Conservation (phyloP, 2,797 vertebrate genomes). For the Poecilia gillii region DNA sequence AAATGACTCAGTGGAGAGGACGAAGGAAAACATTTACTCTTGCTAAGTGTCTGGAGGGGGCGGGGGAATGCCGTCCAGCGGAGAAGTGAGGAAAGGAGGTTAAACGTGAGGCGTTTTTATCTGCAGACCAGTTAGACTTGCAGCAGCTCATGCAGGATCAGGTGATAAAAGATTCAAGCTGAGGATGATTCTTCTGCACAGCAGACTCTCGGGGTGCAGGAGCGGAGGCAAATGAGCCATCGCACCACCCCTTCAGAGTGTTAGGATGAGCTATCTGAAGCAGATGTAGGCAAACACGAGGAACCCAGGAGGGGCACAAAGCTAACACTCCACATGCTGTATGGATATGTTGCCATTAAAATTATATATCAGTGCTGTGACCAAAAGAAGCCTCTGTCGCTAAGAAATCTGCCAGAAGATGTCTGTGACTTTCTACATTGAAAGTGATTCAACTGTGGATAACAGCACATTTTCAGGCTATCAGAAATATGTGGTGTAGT, state of each 20-base stretch:
- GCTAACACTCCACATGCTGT: not conserved
- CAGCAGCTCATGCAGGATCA: conserved; percentile 74
- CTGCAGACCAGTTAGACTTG: conserved; percentile 75
- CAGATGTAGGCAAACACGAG: conserved; percentile 30
- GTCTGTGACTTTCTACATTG: not conserved
- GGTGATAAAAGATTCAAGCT: conserved; percentile 80
- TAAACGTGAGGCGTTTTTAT: conserved; percentile 83
- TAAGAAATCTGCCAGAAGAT: not conserved
- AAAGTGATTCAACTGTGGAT: not conserved
- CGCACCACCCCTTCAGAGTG: conserved; percentile 73
- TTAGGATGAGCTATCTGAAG: conserved; percentile 24
- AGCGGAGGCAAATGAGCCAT: conserved; percentile 82
- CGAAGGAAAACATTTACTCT: conserved; percentile 83
- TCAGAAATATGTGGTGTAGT: not conserved
- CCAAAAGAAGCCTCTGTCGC: not conserved
- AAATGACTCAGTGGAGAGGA: conserved; percentile 87
- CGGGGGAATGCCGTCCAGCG: conserved; percentile 69
- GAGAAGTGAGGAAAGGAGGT: conserved; percentile 76
- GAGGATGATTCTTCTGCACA: conserved; percentile 82
- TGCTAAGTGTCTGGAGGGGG: conserved; percentile 55
- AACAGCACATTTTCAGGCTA: not conserved
- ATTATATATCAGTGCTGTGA: not conserved
- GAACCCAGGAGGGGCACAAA: not conserved
- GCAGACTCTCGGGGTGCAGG: conserved; percentile 78
- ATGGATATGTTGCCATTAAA: not conserved